Conservation (phyloP, 2,888 invertebrate genomes). For the Nomada lathburiana region DNA sequence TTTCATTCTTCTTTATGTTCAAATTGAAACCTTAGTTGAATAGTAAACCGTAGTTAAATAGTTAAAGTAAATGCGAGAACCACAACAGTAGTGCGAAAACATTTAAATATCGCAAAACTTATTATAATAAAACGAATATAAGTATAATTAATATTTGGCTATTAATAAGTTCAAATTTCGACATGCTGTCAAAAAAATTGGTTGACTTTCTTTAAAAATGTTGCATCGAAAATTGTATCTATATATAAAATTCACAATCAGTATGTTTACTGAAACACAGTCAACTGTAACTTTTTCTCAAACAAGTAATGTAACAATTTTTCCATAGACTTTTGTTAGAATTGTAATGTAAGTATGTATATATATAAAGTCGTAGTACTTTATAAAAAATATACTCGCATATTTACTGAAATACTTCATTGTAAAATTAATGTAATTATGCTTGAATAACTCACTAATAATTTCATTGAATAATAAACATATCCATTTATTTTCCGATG, state of each 20-base stretch:
- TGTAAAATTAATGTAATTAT: constrained; percentile 47
- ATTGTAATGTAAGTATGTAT: constrained; percentile 21
- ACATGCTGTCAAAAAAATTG: not conserved
- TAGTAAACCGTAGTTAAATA: constrained; percentile 20
- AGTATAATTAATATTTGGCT: constrained; percentile 6
- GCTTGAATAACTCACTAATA: constrained; percentile 2
- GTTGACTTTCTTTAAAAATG: too few species aligned
- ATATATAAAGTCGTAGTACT: constrained; percentile 43
- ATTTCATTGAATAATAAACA: constrained; percentile 20
- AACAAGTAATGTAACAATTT: constrained; percentile 37
- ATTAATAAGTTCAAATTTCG: constrained; percentile 11
- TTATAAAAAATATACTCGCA: constrained; percentile 54
- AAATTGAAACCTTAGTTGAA: constrained; percentile 5
- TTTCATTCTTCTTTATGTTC: constrained; percentile 8
- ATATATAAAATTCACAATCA: constrained; percentile 37
- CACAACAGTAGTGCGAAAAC: constrained; percentile 15
- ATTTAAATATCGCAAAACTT: not conserved
- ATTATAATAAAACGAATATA: constrained; percentile 15
- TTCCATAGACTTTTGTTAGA: constrained; percentile 40
- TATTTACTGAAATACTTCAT: constrained; percentile 48
- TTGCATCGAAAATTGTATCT: not conserved
- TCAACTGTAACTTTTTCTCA: constrained; percentile 29
- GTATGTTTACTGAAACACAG: constrained; percentile 24
- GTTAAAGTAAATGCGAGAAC: constrained; percentile 23
- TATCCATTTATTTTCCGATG: constrained; percentile 14